phyloP scores from a whole-genome alignment of 2,113 vertebrate genomes.

The Aptenodytes patagonicus region DNA sequence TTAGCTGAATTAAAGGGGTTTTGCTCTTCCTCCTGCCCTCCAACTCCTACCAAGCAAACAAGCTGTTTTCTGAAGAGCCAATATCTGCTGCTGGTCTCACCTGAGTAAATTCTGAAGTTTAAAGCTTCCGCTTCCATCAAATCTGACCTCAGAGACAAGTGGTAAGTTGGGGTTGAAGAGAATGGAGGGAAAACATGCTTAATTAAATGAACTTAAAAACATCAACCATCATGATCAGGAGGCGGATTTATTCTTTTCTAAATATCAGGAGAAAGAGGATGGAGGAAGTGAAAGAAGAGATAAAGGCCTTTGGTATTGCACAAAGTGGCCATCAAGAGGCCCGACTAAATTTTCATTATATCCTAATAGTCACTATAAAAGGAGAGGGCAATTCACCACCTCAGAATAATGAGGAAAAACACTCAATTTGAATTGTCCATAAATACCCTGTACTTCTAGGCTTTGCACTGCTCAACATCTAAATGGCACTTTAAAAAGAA shows the following conservation, averaged over 20 bases:
- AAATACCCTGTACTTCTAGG: background rate
- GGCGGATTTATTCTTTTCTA: background rate
- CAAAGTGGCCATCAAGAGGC: conserved; percentile 14
- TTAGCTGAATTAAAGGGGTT: background rate
- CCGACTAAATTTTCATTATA: conserved; percentile 21
- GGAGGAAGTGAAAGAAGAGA: background rate
- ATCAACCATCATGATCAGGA: conserved; percentile 7
- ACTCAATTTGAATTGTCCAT: conserved; percentile 4
- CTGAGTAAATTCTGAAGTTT: background rate
- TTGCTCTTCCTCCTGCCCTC: background rate
- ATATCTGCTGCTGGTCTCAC: background rate
- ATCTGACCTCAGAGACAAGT: background rate
- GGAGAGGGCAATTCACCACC: background rate
- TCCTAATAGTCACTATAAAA: conserved; percentile 1
- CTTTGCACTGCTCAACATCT: conserved; percentile 2
- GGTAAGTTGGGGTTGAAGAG: background rate
- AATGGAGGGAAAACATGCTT: conserved; percentile 28
- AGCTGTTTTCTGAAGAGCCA: background rate
- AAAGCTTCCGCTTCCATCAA: background rate
- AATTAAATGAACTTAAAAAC: conserved; percentile 50
- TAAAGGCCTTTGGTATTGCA: background rate
- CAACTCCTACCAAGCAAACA: background rate
- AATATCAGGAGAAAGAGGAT: background rate
- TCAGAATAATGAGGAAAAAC: conserved; percentile 27
- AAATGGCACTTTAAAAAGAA: conserved; percentile 30